phyloP scores from a whole-genome alignment of 2,797 vertebrate genomes.

The Margarornis squamiger region DNA sequence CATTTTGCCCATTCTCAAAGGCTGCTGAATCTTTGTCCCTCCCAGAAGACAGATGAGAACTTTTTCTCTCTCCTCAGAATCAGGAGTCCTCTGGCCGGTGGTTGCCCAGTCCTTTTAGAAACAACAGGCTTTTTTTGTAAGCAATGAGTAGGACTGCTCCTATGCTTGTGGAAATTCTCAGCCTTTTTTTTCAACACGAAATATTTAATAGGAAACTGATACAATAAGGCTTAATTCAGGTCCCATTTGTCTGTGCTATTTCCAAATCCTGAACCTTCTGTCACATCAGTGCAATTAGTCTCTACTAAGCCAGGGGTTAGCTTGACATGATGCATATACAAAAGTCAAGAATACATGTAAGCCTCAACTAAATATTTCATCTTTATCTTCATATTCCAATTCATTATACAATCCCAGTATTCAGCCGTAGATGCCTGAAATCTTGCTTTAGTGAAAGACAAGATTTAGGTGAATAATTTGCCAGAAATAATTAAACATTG shows the following conservation, averaged over 20 bases:
- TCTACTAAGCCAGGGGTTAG: not conserved
- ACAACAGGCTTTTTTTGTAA: not conserved
- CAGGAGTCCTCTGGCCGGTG: not conserved
- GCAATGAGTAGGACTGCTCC: not conserved
- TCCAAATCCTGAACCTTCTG: not conserved
- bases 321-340: not conserved
- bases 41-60: not conserved
- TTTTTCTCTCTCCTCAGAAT: not conserved
- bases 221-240: not conserved
- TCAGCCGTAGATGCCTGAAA: not conserved
- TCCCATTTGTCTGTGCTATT: not conserved
- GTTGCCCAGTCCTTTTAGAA: not conserved
- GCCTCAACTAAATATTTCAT: not conserved
- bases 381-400: not conserved
- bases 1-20: not conserved
- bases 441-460: not conserved
- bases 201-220: not conserved
- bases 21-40: not conserved
- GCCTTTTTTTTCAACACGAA: not conserved
- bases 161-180: not conserved
- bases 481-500: not conserved
- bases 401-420: not conserved
- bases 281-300: not conserved
- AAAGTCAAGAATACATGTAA: not conserved
- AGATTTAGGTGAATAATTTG: not conserved